A percentile compares a stretch with the other conserved stretches of the same genome.
Conservation (phyloP, 2,888 invertebrate genomes). For the Ferrisia virgata region DNA sequence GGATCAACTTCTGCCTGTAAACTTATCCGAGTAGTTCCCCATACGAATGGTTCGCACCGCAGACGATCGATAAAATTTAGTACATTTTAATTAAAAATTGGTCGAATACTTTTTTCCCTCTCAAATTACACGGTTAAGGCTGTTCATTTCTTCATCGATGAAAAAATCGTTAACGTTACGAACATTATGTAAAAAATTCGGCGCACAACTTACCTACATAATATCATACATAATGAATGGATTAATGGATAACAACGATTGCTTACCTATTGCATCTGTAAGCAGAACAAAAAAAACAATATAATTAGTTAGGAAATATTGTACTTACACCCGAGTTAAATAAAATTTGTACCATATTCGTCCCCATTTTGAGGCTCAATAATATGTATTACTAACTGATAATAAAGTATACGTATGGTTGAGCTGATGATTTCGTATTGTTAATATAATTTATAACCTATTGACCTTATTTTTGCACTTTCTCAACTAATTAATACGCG, state of each 20-base stretch:
- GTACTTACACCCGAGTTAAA: too few species aligned
- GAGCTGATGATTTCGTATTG: neutral
- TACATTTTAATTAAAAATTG: too few species aligned
- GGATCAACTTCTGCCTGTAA: too few species aligned
- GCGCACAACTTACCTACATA: neutral
- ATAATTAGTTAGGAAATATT: neutral
- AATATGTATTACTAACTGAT: too few species aligned
- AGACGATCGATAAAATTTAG: too few species aligned
- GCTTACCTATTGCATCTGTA: slow-evolving; percentile 45
- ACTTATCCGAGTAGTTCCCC: too few species aligned
- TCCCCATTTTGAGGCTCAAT: neutral
- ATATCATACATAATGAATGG: neutral
- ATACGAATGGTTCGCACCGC: too few species aligned
- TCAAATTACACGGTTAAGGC: too few species aligned
- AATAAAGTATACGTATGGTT: neutral
- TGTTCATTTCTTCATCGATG: too few species aligned
- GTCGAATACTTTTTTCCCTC: too few species aligned
- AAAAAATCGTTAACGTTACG: too few species aligned
- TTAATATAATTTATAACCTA: neutral
- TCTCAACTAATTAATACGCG: neutral
- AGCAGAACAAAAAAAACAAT: slow-evolving; percentile 23
- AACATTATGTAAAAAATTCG: neutral
- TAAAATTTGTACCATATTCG: neutral
- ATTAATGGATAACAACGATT: neutral
- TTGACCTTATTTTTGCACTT: slow-evolving; percentile 11